phyloP scores from a whole-genome alignment of 2,888 invertebrate species.

The Epirrhoe alternata region DNA sequence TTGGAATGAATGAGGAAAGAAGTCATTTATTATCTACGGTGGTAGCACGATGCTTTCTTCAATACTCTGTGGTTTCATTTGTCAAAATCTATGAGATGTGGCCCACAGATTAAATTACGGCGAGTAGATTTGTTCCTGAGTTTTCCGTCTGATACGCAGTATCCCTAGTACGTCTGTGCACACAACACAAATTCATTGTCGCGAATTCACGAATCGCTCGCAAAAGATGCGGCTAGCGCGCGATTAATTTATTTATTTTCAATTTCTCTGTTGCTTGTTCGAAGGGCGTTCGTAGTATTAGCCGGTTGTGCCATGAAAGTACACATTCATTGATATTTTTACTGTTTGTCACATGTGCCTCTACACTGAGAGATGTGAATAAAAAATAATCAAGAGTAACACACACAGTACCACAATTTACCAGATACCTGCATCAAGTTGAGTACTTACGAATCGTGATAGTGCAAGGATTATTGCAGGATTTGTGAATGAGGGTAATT shows the following conservation, averaged over 20 bases:
- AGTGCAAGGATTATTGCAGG: background rate
- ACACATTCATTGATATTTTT: background rate
- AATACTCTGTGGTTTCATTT: no score
- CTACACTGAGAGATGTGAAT: background rate
- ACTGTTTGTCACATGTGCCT: background rate
- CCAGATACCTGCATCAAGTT: no score
- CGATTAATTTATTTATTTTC: background rate
- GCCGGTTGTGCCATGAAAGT: background rate
- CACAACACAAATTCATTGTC: no score
- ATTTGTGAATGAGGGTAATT: constrained; percentile 15
- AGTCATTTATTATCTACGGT: no score
- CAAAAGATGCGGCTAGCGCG: background rate
- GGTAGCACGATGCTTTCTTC: no score
- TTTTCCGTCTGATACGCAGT: no score
- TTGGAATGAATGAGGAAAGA: no score
- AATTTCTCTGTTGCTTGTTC: background rate
- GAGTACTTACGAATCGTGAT: background rate
- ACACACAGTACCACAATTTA: background rate
- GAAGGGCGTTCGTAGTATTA: background rate
- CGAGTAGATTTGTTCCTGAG: no score
- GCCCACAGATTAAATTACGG: no score
- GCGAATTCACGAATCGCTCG: background rate
- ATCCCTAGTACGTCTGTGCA: no score
- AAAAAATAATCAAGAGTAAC: background rate
- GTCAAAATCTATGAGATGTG: no score